phyloP scores from a whole-genome alignment of 2,888 invertebrate genomes.

The Luffia ferchaultella region DNA sequence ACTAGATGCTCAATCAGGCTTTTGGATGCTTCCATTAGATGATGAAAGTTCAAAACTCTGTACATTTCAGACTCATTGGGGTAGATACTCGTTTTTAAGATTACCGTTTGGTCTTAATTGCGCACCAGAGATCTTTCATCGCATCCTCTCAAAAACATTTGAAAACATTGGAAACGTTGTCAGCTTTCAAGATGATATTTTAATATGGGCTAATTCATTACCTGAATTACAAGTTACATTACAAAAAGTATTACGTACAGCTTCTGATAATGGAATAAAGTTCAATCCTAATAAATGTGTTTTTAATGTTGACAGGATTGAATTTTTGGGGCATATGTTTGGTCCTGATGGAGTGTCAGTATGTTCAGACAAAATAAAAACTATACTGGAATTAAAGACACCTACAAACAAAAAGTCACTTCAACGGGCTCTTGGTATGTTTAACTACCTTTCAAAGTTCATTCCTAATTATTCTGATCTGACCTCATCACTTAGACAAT shows the following conservation, averaged over 20 bases:
- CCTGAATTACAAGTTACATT: constrained; percentile 5
- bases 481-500: neutral
- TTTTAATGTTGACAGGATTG: constrained; percentile 10
- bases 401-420: neutral
- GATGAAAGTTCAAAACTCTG: constrained; percentile 13
- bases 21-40: constrained; percentile 14
- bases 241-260: constrained; percentile 3
- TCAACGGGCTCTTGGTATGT: neutral
- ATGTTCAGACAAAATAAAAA: constrained; percentile 12
- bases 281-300: constrained; percentile 15
- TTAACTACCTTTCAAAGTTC: neutral
- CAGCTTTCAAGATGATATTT: constrained; percentile 15
- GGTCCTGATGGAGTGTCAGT: constrained; percentile 10
- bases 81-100: constrained; percentile 13
- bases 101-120: constrained; percentile 16
- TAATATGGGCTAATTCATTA: constrained; percentile 12
- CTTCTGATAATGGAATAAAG: constrained; percentile 12
- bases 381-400: constrained; percentile 13
- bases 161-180: constrained; percentile 11
- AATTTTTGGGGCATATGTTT: constrained; percentile 16
- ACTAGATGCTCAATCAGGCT: constrained; percentile 17
- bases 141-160: constrained; percentile 14
- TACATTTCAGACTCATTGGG: constrained; percentile 17
- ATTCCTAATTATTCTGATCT: neutral
- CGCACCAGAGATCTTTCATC: constrained; percentile 16